Conservation (phyloP, 92 coral and sea anemone genomes). For the Chrysogorgia sp. region DNA sequence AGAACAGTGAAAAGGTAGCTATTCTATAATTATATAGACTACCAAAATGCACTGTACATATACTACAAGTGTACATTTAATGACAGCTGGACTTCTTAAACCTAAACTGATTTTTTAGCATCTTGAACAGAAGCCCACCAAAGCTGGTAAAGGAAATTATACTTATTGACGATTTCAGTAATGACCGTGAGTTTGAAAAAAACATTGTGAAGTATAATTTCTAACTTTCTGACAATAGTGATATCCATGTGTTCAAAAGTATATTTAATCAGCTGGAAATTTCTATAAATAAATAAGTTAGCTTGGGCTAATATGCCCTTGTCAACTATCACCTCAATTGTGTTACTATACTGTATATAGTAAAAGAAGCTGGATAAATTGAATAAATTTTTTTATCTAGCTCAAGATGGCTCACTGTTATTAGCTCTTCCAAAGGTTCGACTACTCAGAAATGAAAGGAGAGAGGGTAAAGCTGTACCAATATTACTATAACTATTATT, state of each 20-base stretch:
- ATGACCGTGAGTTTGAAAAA: constrained; percentile 69
- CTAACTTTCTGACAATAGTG: too few species aligned
- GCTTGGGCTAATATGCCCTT: too few species aligned
- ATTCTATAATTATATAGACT: too few species aligned
- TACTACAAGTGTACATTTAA: not conserved
- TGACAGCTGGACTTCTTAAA: not conserved
- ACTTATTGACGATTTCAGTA: constrained; percentile 90
- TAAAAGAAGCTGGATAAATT: not conserved
- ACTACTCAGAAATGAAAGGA: constrained; percentile 80
- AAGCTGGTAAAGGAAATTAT: constrained; percentile 81
- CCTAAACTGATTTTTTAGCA: constrained; percentile 61
- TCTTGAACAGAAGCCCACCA: constrained; percentile 91
- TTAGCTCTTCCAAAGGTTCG: constrained; percentile 87
- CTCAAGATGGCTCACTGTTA: constrained; percentile 77
- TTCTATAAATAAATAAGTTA: too few species aligned
- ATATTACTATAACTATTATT: not conserved
- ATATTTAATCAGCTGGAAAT: too few species aligned
- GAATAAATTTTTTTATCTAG: constrained; percentile 45
- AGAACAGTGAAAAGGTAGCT: constrained; percentile 88
- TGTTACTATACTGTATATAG: not conserved
- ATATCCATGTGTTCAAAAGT: too few species aligned
- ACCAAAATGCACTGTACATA: too few species aligned
- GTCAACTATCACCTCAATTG: too few species aligned
- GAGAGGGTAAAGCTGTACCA: constrained; percentile 77
- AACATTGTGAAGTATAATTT: not conserved